Conservation (phyloP, 2,797 vertebrate species). For the Tachyglossus aculeatus region DNA sequence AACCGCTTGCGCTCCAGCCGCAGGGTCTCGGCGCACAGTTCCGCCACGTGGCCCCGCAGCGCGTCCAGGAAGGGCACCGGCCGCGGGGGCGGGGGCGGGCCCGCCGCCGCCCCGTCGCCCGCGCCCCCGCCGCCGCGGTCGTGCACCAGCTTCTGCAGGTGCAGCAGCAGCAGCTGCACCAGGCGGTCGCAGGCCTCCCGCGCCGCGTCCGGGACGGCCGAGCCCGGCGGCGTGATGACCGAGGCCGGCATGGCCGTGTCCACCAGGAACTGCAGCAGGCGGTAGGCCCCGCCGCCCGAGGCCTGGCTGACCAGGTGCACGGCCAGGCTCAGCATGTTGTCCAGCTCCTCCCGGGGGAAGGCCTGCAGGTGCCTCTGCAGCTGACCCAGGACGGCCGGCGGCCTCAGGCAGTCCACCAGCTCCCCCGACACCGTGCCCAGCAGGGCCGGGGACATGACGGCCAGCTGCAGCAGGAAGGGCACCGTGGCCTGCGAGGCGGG, state of each 20-base stretch:
- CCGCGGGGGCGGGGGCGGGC: conserved; percentile 62
- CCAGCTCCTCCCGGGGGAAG: conserved; percentile 87
- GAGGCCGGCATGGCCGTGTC: conserved; percentile 91
- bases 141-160: conserved; percentile 91
- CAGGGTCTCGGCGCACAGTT: conserved; percentile 87
- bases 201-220: conserved; percentile 85
- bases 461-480: conserved; percentile 91
- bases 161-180: conserved; percentile 88
- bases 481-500: conserved; percentile 86
- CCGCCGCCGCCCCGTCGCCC: conserved; percentile 55
- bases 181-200: conserved; percentile 91
- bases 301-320: conserved; percentile 93
- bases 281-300: conserved; percentile 82
- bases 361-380: conserved; percentile 85
- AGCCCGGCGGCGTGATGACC: conserved; percentile 86
- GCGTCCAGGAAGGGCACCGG: conserved; percentile 89
- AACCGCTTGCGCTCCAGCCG: conserved; percentile 89
- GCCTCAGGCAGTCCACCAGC: conserved; percentile 86
- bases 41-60: conserved; percentile 81
- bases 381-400: conserved; percentile 84
- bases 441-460: conserved; percentile 87
- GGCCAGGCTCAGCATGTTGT: conserved; percentile 86
- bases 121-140: conserved; percentile 72
- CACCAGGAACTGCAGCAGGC: conserved; percentile 86
- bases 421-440: conserved; percentile 86